A percentile compares a stretch with the other conserved stretches of the same genome.
Evolutionary conservation across 2,113 vertebrate species (phyloP).

Genomic region (Syngnathus scovelli): DNA sequence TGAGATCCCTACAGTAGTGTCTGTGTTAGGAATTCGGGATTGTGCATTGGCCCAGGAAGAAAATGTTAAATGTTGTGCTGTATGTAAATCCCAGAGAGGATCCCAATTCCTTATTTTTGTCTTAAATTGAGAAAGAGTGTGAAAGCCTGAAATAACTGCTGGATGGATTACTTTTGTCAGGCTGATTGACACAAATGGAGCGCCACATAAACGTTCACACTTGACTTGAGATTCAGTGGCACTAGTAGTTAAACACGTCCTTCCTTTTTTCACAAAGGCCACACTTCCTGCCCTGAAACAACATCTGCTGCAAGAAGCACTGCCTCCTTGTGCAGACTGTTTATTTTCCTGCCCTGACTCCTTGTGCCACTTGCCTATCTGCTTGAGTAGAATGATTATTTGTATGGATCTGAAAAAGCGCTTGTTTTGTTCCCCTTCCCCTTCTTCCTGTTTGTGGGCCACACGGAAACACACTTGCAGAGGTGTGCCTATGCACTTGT

Average conservation of each 20-base stretch:
- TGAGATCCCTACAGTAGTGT: too few species aligned
- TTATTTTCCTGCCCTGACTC: slow-evolving; percentile 37
- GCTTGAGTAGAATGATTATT: slow-evolving; percentile 19
- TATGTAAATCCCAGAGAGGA: not conserved
- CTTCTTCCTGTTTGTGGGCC: slow-evolving; percentile 52
- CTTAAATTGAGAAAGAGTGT: not conserved
- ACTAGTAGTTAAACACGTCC: slow-evolving; percentile 26
- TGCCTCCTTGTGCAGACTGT: slow-evolving; percentile 28
- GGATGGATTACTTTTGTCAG: not conserved
- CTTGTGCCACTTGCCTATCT: slow-evolving; percentile 17
- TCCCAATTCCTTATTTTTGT: not conserved
- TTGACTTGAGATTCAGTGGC: slow-evolving; percentile 2
- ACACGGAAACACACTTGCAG: slow-evolving; percentile 10
- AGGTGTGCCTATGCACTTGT: slow-evolving; percentile 17
- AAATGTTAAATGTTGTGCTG: not conserved
- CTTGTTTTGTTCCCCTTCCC: slow-evolving; percentile 45
- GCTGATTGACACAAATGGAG: not conserved
- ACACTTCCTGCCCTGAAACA: slow-evolving; percentile 55
- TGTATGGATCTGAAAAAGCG: slow-evolving; percentile 9
- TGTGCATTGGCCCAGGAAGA: not conserved
- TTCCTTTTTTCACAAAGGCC: slow-evolving; percentile 49
- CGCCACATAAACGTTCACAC: not conserved
- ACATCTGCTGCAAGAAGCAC: slow-evolving; percentile 40
- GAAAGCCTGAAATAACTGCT: not conserved
- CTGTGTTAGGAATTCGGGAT: too few species aligned